These are phyloP conservation scores for Apotomis turbidana DNA, from an alignment of 2,888 invertebrate species.

Conservation along the genomic window DNA sequence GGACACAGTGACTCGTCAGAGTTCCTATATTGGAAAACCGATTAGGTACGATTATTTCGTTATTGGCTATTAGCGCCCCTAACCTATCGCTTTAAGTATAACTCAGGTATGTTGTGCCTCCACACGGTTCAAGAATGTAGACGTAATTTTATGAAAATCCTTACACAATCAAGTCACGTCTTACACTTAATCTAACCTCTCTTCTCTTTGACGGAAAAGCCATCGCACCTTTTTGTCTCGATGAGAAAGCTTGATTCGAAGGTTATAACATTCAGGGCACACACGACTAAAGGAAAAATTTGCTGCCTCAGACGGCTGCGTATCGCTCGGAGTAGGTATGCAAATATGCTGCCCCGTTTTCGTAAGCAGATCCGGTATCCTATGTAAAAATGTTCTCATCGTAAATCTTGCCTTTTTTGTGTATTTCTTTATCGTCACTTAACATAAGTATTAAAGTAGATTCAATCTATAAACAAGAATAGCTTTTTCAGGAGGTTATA, in stretches of 20 bases:
- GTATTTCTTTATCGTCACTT: conserved; percentile 41
- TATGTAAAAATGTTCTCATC: conserved; percentile 58
- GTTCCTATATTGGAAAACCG: conserved; percentile 8
- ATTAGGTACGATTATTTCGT: neutral
- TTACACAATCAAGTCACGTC: conserved; percentile 51
- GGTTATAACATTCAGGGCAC: conserved; percentile 53
- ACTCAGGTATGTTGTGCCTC: neutral
- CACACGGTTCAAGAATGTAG: neutral
- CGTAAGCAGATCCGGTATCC: conserved; percentile 54
- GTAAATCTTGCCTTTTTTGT: conserved; percentile 59
- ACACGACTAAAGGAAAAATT: conserved; percentile 57
- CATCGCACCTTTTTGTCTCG: conserved; percentile 50
- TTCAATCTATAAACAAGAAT: conserved; percentile 19
- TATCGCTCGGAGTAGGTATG: conserved; percentile 62
- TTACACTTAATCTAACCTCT: conserved; percentile 47
- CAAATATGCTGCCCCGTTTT: conserved; percentile 63
- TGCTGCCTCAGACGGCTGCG: conserved; percentile 49
- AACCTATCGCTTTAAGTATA: neutral
- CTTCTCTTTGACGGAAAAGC: conserved; percentile 45
- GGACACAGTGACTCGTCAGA: conserved; percentile 42
- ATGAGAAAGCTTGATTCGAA: conserved; percentile 49
- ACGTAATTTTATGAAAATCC: conserved; percentile 37
- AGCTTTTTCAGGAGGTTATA: neutral
- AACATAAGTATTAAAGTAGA: conserved; percentile 37
- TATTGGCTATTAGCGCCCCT: no score